Evolutionary conservation across 2,797 vertebrate genomes (phyloP).

Genomic region (Argentina silus): DNA sequence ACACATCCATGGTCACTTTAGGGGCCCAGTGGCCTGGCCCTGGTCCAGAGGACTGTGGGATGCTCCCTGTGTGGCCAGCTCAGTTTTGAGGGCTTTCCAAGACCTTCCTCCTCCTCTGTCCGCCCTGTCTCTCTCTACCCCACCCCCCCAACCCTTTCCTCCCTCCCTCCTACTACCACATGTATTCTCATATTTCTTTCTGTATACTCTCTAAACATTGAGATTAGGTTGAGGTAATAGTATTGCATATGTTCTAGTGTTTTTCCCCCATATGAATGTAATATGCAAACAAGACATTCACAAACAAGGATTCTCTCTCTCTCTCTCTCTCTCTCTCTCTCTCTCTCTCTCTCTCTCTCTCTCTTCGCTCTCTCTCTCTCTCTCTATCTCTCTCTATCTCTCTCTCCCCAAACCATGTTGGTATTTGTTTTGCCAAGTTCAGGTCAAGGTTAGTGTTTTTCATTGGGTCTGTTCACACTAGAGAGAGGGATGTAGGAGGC

Average conservation of each 20-base stretch:
- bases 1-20: constrained; percentile 62
- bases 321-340: too few relatives aligned
- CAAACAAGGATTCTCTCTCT: too few relatives aligned
- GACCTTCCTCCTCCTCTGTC: constrained; percentile 19
- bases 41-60: constrained; percentile 63
- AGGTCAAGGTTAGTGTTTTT: constrained; percentile 47
- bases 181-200: too few relatives aligned
- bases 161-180: too few relatives aligned
- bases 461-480: constrained; percentile 29
- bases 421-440: constrained; percentile 38
- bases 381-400: too few relatives aligned
- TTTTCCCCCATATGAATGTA: too few relatives aligned
- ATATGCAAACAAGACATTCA: too few relatives aligned
- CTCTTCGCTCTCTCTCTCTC: too few relatives aligned
- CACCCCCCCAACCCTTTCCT: neutral
- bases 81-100: constrained; percentile 58
- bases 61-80: constrained; percentile 37
- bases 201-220: too few relatives aligned
- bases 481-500: neutral
- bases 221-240: too few relatives aligned
- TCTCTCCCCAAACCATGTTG: constrained; percentile 13
- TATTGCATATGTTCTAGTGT: too few relatives aligned
- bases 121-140: constrained; percentile 18
- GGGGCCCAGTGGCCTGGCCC: constrained; percentile 67
- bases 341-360: too few relatives aligned